Percentiles rank a stretch among this genome's conserved stretches.
Evolutionary conservation across 1,140 invertebrate species (phyloP).

Genomic region (Sminthurides bifidus): DNA sequence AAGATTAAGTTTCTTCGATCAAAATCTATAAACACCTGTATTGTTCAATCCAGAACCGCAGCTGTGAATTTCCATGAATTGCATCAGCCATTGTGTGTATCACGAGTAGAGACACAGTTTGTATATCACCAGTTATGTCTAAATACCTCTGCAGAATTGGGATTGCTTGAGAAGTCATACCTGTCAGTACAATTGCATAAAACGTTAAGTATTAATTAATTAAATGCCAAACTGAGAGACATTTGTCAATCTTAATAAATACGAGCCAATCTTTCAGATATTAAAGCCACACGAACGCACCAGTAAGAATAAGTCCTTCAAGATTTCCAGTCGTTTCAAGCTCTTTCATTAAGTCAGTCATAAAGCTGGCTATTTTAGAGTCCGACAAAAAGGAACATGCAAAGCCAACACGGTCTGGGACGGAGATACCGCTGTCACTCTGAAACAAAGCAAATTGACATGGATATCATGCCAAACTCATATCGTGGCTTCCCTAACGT

Average conservation of each 20-base stretch:
- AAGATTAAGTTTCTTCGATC: not conserved
- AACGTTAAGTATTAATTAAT: constrained; percentile 19
- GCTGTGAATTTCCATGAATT: constrained; percentile 19
- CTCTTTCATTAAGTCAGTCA: constrained; percentile 54
- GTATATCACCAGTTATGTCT: constrained; percentile 81
- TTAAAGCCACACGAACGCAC: constrained; percentile 37
- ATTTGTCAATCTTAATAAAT: constrained; percentile 27
- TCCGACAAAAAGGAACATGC: constrained; percentile 80
- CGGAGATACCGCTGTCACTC: constrained; percentile 64
- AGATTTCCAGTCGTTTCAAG: constrained; percentile 67
- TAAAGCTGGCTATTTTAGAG: constrained; percentile 60
- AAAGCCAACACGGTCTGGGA: constrained; percentile 86
- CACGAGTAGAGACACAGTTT: constrained; percentile 51
- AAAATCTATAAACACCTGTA: constrained; percentile 17
- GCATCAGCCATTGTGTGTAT: constrained; percentile 28
- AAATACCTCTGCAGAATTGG: constrained; percentile 76
- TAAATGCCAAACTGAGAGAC: not conserved
- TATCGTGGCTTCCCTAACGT: not conserved
- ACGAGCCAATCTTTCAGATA: not conserved
- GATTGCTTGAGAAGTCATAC: constrained; percentile 56
- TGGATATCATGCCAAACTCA: not conserved
- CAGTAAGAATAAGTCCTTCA: constrained; percentile 73
- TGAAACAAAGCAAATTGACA: constrained; percentile 34
- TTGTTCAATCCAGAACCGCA: constrained; percentile 29
- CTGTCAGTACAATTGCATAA: constrained; percentile 39